These are phyloP conservation scores for Sebastolobus altivelis DNA, from an alignment of 2,797 vertebrate genomes.

Conservation along the genomic window DNA sequence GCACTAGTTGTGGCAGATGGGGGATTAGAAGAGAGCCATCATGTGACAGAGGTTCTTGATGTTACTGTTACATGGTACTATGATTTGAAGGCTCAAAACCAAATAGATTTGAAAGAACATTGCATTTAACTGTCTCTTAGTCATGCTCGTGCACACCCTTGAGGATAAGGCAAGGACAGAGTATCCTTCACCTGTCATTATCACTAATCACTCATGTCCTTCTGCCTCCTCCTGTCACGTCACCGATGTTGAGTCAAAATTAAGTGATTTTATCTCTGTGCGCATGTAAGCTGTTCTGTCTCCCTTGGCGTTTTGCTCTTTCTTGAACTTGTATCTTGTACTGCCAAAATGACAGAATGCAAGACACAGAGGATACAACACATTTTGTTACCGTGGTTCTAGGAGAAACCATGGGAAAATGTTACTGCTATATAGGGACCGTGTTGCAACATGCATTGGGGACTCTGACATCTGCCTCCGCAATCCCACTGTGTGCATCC, in stretches of 20 bases:
- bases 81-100: background rate
- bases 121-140: background rate
- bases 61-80: background rate
- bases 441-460: background rate
- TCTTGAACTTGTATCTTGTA: background rate
- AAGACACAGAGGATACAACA: background rate
- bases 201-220: background rate
- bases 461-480: constrained; percentile 20
- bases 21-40: background rate
- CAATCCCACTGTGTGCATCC: background rate
- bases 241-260: background rate
- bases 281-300: background rate
- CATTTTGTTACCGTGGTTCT: background rate
- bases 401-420: background rate
- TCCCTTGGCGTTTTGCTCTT: background rate
- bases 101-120: background rate
- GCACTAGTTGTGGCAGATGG: background rate
- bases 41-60: background rate
- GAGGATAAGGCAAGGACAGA: background rate
- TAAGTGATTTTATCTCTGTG: background rate
- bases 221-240: constrained; percentile 6
- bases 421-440: background rate
- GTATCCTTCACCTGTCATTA: background rate
- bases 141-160: background rate
- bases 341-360: background rate